Base-by-base conservation (phyloP, 2,113 vertebrate genomes). In the Cnemophilus loriae region DNA sequence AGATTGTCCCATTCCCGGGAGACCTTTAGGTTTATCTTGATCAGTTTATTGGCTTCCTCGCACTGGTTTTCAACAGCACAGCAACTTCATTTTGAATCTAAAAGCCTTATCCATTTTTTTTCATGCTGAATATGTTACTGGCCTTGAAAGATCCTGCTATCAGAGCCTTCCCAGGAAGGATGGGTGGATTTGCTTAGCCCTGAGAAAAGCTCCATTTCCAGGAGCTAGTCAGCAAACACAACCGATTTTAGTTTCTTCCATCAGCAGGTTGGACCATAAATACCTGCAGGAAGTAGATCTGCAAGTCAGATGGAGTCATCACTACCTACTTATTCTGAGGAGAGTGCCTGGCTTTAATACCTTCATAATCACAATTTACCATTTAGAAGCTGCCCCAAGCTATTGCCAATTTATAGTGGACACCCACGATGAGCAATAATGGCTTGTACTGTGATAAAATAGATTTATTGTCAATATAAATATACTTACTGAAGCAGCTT, bases 281-380 rank as follows among this genome's bases (percentile, higher is more conserved):
- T 68, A 79, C 44, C 68, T 42, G 49, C 56, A 92, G 94, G 65
- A 94, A 89, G 61, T 30, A 75, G 83, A 56, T 37, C 68, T 81
- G 59, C 76, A 93, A 87, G 87, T 81, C 77, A 82, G 60, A 81
- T 75, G 87, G 90, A 87, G 46, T 49, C 69, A 79, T 87, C 77
- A 41, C 76, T 41, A 41, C 33, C 63, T 19, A 11, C 32, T 69
- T 53, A 52, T 57, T 84, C 87, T 49, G 64, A 91, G 84, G 23
- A 47, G 14, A 84, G 73, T 32, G 23, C 73, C 68, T 78, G 61
- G 24, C 56, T 97, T 97, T 96, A 97, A 90, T 95, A 96, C 86
- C 95, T 97, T 96, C 95, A 95, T 96, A 98, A 97, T 97, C 94
- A 89, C 37, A 46, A 96, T 92, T 97, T 96, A 96, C 92, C 92